Percentiles rank a stretch among this genome's conserved stretches.
Conservation (phyloP, 1,140 invertebrate species). For the Octopus sinensis region DNA sequence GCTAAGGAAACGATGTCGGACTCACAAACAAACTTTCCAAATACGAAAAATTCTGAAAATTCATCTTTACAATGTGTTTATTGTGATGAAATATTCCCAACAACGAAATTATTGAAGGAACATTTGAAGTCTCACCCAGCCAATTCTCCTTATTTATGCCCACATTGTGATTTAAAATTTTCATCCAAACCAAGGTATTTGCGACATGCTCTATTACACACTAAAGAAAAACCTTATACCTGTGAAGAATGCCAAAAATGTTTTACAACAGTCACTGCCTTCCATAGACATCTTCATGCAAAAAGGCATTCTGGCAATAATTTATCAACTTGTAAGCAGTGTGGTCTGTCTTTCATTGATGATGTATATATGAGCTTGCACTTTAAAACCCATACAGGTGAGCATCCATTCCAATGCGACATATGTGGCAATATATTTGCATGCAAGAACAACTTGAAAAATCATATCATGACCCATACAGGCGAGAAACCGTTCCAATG, state of each 20-base stretch:
- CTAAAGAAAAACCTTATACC: slow-evolving; percentile 16
- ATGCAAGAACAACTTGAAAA: slow-evolving; percentile 19
- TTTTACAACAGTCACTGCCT: slow-evolving; percentile 11
- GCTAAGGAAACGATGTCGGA: background rate
- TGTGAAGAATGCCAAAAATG: slow-evolving; percentile 17
- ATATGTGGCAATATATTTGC: slow-evolving; percentile 18
- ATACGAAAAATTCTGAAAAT: background rate
- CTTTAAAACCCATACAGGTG: slow-evolving; percentile 17
- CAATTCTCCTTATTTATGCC: background rate
- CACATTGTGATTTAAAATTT: background rate
- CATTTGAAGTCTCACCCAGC: background rate
- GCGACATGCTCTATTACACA: slow-evolving; percentile 11
- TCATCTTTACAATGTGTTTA: background rate
- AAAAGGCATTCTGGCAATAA: background rate
- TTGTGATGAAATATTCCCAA: background rate
- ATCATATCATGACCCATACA: slow-evolving; percentile 25
- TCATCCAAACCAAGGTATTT: background rate
- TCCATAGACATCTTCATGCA: background rate
- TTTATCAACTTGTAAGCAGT: background rate
- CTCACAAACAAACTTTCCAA: background rate
- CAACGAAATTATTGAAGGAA: background rate
- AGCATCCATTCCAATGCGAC: slow-evolving; percentile 17
- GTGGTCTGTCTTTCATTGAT: slow-evolving; percentile 4
- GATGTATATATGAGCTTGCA: slow-evolving; percentile 1
- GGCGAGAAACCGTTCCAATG: slow-evolving; percentile 19